Evolutionary conservation across 2,888 invertebrate genomes (phyloP), one percentile per base, ranked within the genome.

Genomic region (Ochropleura leucogaster): DNA sequence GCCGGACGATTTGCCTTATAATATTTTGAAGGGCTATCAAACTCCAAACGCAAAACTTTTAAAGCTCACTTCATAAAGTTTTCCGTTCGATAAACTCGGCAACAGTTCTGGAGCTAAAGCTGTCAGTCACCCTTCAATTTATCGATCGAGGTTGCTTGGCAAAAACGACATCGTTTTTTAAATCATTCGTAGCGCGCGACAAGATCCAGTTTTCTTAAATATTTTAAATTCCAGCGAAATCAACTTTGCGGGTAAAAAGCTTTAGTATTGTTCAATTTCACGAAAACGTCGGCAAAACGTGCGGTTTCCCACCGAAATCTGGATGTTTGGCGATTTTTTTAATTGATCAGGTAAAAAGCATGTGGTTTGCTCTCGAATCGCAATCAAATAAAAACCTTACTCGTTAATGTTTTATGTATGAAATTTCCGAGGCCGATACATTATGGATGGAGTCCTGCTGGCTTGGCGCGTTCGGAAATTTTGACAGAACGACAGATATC

Each of bases 401-500:
- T 94, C 93, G 94, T 94, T 94, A 94, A 96, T 96, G 96, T 95
- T 94, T 96, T 94, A 96, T 96, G 95, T 95, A 96, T 96, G 92
- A 93, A 88, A 91, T 93, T 92, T 92, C 87, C 90, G 92, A 90
- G 87, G 91, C 89, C 93, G 89, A 95, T 96, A 94, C 95, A 96
- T 96, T 92, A 96, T 96, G 95, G 93, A 96, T 96, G 95, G 95
- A 89, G 88, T 89, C 94, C 95, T 92, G 95, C 95, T 95, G 95
- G 89, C 91, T 91, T 89, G 88, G 92, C 89, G 90, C 90, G 92
- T 92, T 94, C 91, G 72, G 87, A 94, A 95, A 95, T 95, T 96
- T 95, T 94, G 96, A 95, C 94, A 94, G 93, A 93, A 90, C 92
- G 93, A 92, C 93, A 93, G 91, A 93, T 94, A 95, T 92, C 93